Evolutionary conservation across 2,888 invertebrate species (phyloP).

Genomic region (Dryobotodes eremita): DNA sequence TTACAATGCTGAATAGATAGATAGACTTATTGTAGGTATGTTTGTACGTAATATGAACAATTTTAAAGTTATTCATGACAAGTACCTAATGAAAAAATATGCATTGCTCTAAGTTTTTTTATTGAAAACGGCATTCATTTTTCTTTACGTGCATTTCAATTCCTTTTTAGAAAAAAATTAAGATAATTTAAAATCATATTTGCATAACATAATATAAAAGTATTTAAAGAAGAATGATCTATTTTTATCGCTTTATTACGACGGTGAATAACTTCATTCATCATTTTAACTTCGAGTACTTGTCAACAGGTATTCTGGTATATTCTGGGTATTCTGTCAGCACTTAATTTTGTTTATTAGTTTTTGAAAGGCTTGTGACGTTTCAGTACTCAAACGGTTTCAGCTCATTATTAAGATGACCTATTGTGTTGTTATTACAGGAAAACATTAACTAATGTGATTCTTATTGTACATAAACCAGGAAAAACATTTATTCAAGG

Average conservation of each 20-base stretch:
- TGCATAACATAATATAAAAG: constrained; percentile 1
- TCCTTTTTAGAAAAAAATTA: not conserved
- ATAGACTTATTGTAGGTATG: not conserved
- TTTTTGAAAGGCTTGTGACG: constrained; percentile 42
- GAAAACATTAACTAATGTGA: constrained; percentile 52
- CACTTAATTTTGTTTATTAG: constrained; percentile 25
- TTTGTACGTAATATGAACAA: not conserved
- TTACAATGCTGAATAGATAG: not conserved
- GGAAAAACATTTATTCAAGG: constrained; percentile 26
- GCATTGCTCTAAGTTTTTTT: no score
- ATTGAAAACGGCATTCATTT: no score
- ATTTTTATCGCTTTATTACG: not conserved
- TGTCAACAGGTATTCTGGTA: constrained; percentile 7
- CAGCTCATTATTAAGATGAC: constrained; percentile 48
- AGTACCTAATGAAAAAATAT: no score
- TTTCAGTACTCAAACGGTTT: constrained; percentile 26
- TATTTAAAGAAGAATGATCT: not conserved
- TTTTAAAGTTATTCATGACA: not conserved
- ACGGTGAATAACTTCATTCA: constrained; percentile 14
- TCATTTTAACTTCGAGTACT: constrained; percentile 27
- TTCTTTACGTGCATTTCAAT: not conserved
- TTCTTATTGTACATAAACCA: constrained; percentile 35
- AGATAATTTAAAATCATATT: constrained; percentile 3
- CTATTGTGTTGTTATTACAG: constrained; percentile 60
- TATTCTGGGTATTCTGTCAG: constrained; percentile 12